Evolutionary conservation across 1,140 invertebrate genomes (phyloP).

Genomic region (Drosophila pruinosa): DNA sequence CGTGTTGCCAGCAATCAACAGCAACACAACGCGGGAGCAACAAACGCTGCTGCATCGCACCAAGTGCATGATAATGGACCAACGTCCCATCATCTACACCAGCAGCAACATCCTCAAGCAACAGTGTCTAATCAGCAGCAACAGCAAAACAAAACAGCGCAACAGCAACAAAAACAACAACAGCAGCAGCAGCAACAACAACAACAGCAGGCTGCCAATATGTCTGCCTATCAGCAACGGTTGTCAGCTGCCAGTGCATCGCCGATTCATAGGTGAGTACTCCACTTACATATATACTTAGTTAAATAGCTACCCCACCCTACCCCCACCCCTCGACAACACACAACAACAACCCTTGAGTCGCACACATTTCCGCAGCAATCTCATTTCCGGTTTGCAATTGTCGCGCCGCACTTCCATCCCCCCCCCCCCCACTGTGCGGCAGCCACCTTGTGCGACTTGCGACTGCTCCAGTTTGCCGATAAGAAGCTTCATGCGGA

Average conservation of each 20-base stretch:
- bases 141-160: slow-evolving; percentile 57
- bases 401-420: slow-evolving; percentile 30
- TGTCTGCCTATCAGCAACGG: slow-evolving; percentile 81
- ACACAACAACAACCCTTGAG: neutral
- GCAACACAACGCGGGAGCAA: slow-evolving; percentile 49
- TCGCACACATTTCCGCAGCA: slow-evolving; percentile 51
- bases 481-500: slow-evolving; percentile 15
- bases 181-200: slow-evolving; percentile 56
- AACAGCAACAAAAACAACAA: slow-evolving; percentile 53
- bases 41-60: slow-evolving; percentile 57
- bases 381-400: slow-evolving; percentile 69
- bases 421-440: neutral
- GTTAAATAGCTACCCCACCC: too few relatives aligned
- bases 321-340: too few relatives aligned
- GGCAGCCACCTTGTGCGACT: neutral
- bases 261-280: slow-evolving; percentile 80
- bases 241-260: slow-evolving; percentile 72
- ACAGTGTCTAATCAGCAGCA: slow-evolving; percentile 69
- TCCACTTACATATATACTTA: too few relatives aligned
- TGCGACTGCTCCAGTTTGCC: neutral
- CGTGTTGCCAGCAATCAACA: slow-evolving; percentile 66
- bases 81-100: slow-evolving; percentile 76
- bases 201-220: slow-evolving; percentile 67
- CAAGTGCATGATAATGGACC: slow-evolving; percentile 80
- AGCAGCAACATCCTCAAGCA: slow-evolving; percentile 52